These are phyloP conservation scores for Pseudopipra pipra DNA, from an alignment of 2,113 vertebrate species.

Conservation along the genomic window DNA sequence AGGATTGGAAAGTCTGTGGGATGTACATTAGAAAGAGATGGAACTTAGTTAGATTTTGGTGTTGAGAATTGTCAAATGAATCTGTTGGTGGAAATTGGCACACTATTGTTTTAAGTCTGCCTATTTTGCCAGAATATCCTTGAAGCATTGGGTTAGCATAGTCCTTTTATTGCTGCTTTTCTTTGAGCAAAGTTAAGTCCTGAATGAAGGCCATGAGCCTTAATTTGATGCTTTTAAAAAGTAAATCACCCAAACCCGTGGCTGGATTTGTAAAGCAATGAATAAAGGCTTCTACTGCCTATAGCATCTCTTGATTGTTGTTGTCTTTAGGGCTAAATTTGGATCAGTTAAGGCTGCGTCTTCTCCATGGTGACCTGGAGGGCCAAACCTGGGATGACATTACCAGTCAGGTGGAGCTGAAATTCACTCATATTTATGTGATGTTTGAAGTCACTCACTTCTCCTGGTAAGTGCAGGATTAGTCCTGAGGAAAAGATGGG, in stretches of 20 bases:
- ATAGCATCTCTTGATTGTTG: not conserved
- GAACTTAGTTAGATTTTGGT: not conserved
- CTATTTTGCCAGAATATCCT: not conserved
- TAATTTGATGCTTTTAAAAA: not conserved
- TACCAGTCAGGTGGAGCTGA: slow-evolving; percentile 84
- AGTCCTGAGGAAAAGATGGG: not conserved
- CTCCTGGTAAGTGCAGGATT: slow-evolving; percentile 85
- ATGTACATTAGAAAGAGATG: not conserved
- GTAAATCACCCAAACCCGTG: not conserved
- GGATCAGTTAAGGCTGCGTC: slow-evolving; percentile 80
- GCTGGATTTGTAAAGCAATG: not conserved
- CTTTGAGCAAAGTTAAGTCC: not conserved
- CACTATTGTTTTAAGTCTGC: not conserved
- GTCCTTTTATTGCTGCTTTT: not conserved
- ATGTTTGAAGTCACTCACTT: slow-evolving; percentile 92
- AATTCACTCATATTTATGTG: slow-evolving; percentile 87
- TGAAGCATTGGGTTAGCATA: not conserved
- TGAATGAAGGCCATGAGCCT: not conserved
- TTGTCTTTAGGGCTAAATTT: slow-evolving; percentile 79
- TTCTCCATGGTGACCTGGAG: slow-evolving; percentile 84
- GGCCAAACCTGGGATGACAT: slow-evolving; percentile 90
- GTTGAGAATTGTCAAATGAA: not conserved
- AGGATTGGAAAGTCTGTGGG: not conserved
- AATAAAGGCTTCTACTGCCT: not conserved
- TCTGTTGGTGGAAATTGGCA: not conserved